phyloP scores from a whole-genome alignment of 1,140 invertebrate genomes.

The Dendrolimus punctatus region DNA sequence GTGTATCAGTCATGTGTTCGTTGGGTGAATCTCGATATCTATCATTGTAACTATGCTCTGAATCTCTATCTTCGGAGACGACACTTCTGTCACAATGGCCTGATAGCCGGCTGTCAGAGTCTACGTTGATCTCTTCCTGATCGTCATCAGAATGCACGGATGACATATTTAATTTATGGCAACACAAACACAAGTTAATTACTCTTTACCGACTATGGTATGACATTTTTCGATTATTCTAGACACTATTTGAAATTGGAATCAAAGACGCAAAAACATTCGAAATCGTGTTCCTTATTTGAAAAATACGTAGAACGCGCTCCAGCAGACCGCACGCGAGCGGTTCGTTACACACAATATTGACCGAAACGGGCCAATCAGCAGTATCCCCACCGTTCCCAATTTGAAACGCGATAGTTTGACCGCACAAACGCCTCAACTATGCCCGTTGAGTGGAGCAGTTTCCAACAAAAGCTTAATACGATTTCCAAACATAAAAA shows the following conservation, averaged over 20 bases:
- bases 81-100: conserved; percentile 68
- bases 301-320: conserved; percentile 35
- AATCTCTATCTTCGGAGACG: conserved; percentile 51
- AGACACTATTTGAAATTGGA: conserved; percentile 11
- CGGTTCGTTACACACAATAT: conserved; percentile 68
- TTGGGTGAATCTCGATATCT: conserved; percentile 58
- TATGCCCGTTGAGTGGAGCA: conserved; percentile 68
- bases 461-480: conserved; percentile 71
- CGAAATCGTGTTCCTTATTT: conserved; percentile 21
- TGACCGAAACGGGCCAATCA: conserved; percentile 68
- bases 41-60: conserved; percentile 58
- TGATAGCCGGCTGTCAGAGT: conserved; percentile 74
- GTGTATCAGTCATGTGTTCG: conserved; percentile 58
- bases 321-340: conserved; percentile 57
- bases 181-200: conserved; percentile 39
- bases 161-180: conserved; percentile 47
- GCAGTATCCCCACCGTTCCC: conserved; percentile 64
- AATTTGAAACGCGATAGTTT: conserved; percentile 54
- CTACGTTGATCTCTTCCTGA: conserved; percentile 75
- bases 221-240: conserved; percentile 8
- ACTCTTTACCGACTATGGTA: conserved; percentile 14
- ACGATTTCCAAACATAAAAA: conserved; percentile 72
- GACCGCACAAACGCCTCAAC: conserved; percentile 65
- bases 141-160: conserved; percentile 74
- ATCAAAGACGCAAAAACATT: conserved; percentile 15